These are phyloP conservation scores for Pantherophis vulpinus DNA, from an alignment of 2,797 vertebrate genomes.

Conservation along the genomic window DNA sequence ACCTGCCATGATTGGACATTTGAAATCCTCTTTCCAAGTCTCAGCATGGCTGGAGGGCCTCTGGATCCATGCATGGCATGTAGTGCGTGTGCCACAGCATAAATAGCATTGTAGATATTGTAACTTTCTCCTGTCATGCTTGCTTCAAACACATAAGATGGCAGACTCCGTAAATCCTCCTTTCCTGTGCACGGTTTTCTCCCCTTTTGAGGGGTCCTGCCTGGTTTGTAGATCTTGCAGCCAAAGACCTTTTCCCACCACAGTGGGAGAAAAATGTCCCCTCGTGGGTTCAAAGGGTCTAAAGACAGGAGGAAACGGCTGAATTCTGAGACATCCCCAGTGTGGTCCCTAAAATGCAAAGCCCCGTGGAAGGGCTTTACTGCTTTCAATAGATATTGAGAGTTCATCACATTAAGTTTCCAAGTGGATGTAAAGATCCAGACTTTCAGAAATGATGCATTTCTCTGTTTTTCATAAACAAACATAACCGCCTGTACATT, in stretches of 20 bases:
- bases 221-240: background rate
- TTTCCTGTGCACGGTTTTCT: background rate
- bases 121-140: background rate
- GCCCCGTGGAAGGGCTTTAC: background rate
- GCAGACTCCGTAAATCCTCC: background rate
- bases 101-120: background rate
- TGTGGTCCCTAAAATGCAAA: background rate
- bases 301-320: background rate
- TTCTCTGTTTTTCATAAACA: too few relatives aligned
- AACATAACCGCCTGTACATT: too few relatives aligned
- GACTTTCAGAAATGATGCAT: background rate
- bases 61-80: background rate
- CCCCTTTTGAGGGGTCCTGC: fast-evolving
- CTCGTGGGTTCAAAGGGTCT: background rate
- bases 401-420: background rate
- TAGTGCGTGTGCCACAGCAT: background rate
- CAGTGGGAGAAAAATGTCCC: background rate
- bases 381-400: background rate
- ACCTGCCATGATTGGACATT: background rate
- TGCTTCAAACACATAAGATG: background rate
- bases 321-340: background rate
- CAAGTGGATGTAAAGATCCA: background rate
- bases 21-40: background rate
- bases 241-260: background rate
- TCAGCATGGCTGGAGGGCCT: background rate